These are phyloP conservation scores for Chloroclystis v-ata DNA, from an alignment of 2,888 invertebrate genomes.

Conservation along the genomic window DNA sequence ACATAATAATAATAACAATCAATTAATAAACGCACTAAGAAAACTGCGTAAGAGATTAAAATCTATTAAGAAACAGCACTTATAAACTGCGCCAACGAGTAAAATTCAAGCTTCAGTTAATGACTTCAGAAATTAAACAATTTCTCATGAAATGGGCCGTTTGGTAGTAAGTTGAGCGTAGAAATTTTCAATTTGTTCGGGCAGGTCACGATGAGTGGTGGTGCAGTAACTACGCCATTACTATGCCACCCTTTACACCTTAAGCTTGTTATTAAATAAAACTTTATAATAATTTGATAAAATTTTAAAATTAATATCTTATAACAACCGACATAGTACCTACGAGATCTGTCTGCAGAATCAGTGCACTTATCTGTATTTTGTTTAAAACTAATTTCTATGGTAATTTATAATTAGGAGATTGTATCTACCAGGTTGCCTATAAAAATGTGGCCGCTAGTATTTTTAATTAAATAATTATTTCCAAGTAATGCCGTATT, in stretches of 20 bases:
- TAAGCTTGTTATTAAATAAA: neutral
- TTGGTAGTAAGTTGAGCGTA: conserved; percentile 48
- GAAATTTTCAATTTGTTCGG: conserved; percentile 40
- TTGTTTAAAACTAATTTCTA: no score
- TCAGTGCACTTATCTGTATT: no score
- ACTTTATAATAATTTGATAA: no score
- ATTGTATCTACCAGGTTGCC: no score
- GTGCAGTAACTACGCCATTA: conserved; percentile 46
- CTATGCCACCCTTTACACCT: neutral
- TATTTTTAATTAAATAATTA: no score
- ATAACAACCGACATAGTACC: no score
- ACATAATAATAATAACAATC: no score
- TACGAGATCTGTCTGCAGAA: no score
- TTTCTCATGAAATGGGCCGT: conserved; percentile 27
- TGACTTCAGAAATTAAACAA: conserved; percentile 17
- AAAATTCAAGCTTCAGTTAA: neutral
- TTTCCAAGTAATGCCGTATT: no score
- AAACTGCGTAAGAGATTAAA: neutral
- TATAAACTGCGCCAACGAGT: neutral
- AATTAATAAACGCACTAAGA: no score
- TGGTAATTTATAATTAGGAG: no score
- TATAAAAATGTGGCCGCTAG: no score
- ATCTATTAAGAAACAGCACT: neutral
- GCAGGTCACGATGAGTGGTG: conserved; percentile 34
- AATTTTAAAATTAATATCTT: neutral